phyloP scores from a whole-genome alignment of 2,888 invertebrate species.

The Eupeodes luniger region DNA sequence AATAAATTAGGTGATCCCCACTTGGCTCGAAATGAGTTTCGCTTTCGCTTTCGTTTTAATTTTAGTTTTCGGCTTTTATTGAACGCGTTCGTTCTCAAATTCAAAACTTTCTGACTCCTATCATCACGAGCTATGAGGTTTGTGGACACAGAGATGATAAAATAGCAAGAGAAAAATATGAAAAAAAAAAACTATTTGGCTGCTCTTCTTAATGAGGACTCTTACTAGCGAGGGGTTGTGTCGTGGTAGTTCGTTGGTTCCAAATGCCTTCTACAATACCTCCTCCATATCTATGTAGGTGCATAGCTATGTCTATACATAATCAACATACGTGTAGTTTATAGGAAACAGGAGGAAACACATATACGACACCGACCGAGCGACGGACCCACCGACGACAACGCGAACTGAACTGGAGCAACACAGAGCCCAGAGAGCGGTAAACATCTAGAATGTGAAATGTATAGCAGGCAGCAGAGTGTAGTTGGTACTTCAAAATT shows the following conservation, averaged over 20 bases:
- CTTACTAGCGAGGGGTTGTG: conserved; percentile 35
- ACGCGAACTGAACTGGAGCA: conserved; percentile 34
- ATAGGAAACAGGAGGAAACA: conserved; percentile 3
- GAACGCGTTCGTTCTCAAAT: neutral
- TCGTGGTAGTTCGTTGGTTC: neutral
- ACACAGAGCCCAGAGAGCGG: conserved; percentile 26
- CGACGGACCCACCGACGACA: too few relatives aligned
- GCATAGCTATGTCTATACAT: too few relatives aligned
- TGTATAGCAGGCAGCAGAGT: neutral
- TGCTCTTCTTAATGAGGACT: conserved; percentile 58
- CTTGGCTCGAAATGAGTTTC: conserved; percentile 6
- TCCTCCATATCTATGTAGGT: too few relatives aligned
- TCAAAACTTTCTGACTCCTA: neutral
- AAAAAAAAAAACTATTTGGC: conserved; percentile 17
- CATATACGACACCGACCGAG: neutral
- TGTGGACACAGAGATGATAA: conserved; percentile 7
- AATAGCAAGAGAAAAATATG: too few relatives aligned
- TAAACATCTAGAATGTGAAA: conserved; percentile 2
- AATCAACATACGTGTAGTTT: neutral
- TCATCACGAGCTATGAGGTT: neutral
- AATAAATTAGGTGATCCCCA: conserved; percentile 1
- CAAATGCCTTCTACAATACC: too few relatives aligned
- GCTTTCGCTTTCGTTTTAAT: neutral
- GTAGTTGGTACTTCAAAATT: conserved; percentile 52
- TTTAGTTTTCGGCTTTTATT: neutral